These are phyloP conservation scores for Luidia sarsii DNA, from an alignment of 53 echinoderm and acorn worm genomes.

Conservation along the genomic window DNA sequence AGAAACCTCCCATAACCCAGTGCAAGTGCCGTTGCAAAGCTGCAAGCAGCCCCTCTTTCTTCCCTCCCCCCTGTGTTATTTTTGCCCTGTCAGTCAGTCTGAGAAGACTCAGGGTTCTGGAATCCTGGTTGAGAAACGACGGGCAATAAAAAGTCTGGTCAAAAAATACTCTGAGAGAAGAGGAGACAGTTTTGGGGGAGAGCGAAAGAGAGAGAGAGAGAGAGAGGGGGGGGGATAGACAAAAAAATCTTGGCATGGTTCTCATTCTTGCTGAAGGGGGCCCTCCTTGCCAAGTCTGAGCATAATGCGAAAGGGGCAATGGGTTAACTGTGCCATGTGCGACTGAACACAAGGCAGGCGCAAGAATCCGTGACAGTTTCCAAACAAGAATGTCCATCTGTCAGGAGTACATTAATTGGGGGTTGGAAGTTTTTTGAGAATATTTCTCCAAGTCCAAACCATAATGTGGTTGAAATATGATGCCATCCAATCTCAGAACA, in stretches of 20 bases:
- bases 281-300: slow-evolving; percentile 39
- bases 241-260: slow-evolving; percentile 31
- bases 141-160: slow-evolving; percentile 9
- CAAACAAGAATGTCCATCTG: too few species aligned
- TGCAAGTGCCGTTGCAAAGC: too few species aligned
- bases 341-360: neutral
- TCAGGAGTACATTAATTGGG: too few species aligned
- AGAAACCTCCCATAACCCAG: too few species aligned
- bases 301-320: slow-evolving; percentile 16
- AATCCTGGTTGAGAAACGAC: slow-evolving; percentile 54
- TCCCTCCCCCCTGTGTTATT: neutral
- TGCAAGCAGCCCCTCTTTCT: too few species aligned
- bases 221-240: neutral
- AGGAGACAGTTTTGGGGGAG: too few species aligned
- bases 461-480: too few species aligned
- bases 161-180: neutral
- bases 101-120: slow-evolving; percentile 30
- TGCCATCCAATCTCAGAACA: too few species aligned
- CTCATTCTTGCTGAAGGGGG: slow-evolving; percentile 10
- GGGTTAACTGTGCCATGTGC: slow-evolving; percentile 22
- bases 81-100: neutral
- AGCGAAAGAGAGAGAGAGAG: neutral
- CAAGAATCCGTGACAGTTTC: neutral
- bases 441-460: too few species aligned
- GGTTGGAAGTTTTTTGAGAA: too few species aligned